Conservation (phyloP, 2,113 vertebrate genomes). For the Bufo bufo region DNA sequence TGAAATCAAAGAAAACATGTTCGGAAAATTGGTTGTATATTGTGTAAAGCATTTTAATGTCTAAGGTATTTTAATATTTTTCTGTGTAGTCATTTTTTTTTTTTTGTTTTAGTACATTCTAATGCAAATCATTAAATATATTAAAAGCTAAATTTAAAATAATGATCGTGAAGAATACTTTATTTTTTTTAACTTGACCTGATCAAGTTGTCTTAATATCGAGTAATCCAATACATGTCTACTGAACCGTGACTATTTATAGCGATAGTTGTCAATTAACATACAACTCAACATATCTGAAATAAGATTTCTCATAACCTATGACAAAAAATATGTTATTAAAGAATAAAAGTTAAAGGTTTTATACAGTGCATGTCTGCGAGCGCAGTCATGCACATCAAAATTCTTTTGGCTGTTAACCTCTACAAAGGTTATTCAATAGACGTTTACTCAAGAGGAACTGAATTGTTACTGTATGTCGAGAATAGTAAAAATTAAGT, state of each 20-base stretch:
- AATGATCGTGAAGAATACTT: neutral
- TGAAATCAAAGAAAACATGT: no score
- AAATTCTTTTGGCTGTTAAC: slow-evolving; percentile 49
- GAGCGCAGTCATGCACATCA: slow-evolving; percentile 43
- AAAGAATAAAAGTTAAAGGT: slow-evolving; percentile 31
- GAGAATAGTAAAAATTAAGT: slow-evolving; percentile 26
- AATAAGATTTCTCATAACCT: slow-evolving; percentile 39
- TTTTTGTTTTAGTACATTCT: neutral
- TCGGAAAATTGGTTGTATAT: no score
- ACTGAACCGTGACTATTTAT: slow-evolving; percentile 16
- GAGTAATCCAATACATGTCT: neutral
- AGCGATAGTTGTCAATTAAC: slow-evolving; percentile 48
- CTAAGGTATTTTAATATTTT: neutral
- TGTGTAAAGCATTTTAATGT: neutral
- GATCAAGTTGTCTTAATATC: slow-evolving; percentile 14
- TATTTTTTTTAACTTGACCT: slow-evolving; percentile 16
- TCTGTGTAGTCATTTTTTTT: neutral
- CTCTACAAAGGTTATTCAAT: slow-evolving; percentile 39
- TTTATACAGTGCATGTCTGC: slow-evolving; percentile 5
- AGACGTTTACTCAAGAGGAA: slow-evolving; percentile 45
- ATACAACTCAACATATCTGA: slow-evolving; percentile 28
- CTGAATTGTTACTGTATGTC: slow-evolving; percentile 50
- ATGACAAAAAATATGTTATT: slow-evolving; percentile 46
- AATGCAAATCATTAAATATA: neutral
- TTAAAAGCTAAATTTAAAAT: neutral